These are phyloP conservation scores for Phycodurus eques DNA, from an alignment of 2,113 vertebrate species.

Conservation along the genomic window DNA sequence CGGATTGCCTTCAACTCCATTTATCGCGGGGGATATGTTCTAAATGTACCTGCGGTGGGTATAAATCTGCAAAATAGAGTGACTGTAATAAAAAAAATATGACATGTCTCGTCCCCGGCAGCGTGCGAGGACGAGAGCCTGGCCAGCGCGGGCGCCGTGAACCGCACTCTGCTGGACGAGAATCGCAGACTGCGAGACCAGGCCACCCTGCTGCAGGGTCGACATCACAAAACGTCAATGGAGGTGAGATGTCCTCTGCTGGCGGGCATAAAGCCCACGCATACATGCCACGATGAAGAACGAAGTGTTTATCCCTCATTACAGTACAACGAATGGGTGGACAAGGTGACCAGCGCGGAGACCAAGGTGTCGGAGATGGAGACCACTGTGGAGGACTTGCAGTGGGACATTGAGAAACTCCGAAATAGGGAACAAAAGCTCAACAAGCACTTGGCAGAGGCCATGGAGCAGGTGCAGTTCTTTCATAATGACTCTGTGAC, in stretches of 20 bases:
- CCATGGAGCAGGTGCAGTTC: slow-evolving; percentile 82
- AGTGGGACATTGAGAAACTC: slow-evolving; percentile 94
- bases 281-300: too few species aligned
- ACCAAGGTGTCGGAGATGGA: slow-evolving; percentile 96
- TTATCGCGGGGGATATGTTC: too few species aligned
- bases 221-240: slow-evolving; percentile 88
- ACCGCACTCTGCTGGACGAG: slow-evolving; percentile 77
- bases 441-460: slow-evolving; percentile 88
- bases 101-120: slow-evolving; percentile 19
- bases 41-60: too few species aligned
- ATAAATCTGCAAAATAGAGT: too few species aligned
- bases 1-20: too few species aligned
- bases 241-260: slow-evolving; percentile 71
- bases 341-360: slow-evolving; percentile 88
- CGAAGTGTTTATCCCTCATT: neutral
- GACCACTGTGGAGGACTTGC: slow-evolving; percentile 87
- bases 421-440: slow-evolving; percentile 90
- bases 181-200: slow-evolving; percentile 82
- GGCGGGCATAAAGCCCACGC: neutral
- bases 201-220: slow-evolving; percentile 83
- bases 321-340: slow-evolving; percentile 88
- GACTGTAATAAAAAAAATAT: neutral
- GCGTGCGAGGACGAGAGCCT: slow-evolving; percentile 62
- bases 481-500: neutral
- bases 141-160: slow-evolving; percentile 57